Evolutionary conservation across 2,888 invertebrate species (phyloP).

Genomic region (Noctuana brunneofusca): DNA sequence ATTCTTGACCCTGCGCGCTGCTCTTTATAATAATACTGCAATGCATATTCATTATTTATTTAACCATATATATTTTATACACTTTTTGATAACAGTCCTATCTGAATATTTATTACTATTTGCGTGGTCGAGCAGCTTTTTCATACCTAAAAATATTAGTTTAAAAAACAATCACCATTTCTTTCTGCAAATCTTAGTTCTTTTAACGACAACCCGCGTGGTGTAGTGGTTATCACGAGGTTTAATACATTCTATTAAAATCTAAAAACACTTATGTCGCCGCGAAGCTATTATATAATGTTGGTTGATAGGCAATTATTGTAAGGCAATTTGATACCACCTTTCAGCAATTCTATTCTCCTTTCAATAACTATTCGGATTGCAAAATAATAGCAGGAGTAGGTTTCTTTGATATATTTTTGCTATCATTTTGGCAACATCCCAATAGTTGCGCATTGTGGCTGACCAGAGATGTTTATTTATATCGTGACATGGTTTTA

Average conservation of each 20-base stretch:
- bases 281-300: too few species aligned
- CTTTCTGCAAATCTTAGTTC: too few species aligned
- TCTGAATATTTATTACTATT: not conserved
- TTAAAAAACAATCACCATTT: too few species aligned
- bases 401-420: not conserved
- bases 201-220: too few species aligned
- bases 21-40: constrained; percentile 11
- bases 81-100: not conserved
- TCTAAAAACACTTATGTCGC: too few species aligned
- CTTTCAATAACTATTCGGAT: not conserved
- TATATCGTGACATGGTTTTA: constrained; percentile 39
- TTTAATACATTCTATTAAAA: too few species aligned
- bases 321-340: too few species aligned
- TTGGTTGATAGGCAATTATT: too few species aligned
- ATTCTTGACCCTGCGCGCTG: constrained; percentile 13
- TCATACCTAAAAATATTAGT: too few species aligned
- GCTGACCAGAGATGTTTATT: constrained; percentile 45
- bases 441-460: constrained; percentile 44
- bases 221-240: too few species aligned
- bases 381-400: not conserved
- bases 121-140: not conserved
- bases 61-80: not conserved
- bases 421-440: constrained; percentile 44
- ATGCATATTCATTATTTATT: too few species aligned
- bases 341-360: too few species aligned